Conservation (phyloP, 2,888 invertebrate genomes). For the Trachelus tabidus region DNA sequence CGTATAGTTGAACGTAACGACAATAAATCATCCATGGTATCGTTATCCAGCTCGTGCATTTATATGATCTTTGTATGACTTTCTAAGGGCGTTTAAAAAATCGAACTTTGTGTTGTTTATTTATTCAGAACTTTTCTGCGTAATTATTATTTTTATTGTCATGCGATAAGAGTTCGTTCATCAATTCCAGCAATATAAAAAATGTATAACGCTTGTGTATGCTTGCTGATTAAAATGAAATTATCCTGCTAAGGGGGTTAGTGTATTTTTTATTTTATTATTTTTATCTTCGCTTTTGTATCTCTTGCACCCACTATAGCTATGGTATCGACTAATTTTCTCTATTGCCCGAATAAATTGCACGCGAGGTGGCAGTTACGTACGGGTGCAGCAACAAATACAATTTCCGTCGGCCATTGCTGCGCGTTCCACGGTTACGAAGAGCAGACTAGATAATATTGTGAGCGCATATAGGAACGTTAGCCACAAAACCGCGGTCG, state of each 20-base stretch:
- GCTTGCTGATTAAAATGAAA: background rate
- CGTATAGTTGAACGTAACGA: slow-evolving; percentile 9
- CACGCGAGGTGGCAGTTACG: slow-evolving; percentile 31
- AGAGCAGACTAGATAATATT: slow-evolving; percentile 62
- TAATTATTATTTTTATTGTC: background rate
- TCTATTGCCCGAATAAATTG: slow-evolving; percentile 36
- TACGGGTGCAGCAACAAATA: slow-evolving; percentile 54
- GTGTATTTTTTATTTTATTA: background rate
- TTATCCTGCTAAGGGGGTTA: background rate
- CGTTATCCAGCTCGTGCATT: background rate
- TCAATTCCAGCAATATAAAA: background rate
- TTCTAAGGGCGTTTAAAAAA: background rate
- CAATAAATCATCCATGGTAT: slow-evolving; percentile 26
- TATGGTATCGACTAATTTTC: slow-evolving; percentile 26
- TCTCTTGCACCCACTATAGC: background rate
- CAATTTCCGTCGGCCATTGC: slow-evolving; percentile 59
- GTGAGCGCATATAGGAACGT: slow-evolving; percentile 57
- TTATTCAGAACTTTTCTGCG: too few relatives aligned
- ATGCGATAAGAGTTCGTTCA: background rate
- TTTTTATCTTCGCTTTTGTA: background rate
- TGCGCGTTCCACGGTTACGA: slow-evolving; percentile 45
- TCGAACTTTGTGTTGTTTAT: background rate
- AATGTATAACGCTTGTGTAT: background rate
- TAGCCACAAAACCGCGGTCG: slow-evolving; percentile 61
- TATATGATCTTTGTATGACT: background rate